A percentile compares a stretch with the other conserved stretches of the same genome.
Conservation (phyloP, 2,113 vertebrate genomes). For the Crypturellus undulatus region DNA sequence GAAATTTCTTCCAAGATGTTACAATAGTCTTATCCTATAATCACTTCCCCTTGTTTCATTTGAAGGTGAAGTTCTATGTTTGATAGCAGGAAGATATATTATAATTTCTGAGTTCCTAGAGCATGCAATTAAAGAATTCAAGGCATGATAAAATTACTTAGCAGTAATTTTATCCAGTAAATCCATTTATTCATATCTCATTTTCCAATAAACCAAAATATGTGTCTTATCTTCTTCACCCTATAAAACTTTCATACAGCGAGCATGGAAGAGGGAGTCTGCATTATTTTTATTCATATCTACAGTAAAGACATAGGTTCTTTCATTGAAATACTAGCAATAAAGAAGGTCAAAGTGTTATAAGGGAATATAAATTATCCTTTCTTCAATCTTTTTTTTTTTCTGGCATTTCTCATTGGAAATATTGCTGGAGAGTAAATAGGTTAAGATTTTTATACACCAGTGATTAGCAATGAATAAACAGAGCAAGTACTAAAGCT, state of each 20-base stretch:
- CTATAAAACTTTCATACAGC: neutral
- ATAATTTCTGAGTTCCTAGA: neutral
- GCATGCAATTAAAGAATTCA: constrained; percentile 36
- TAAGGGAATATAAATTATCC: constrained; percentile 4
- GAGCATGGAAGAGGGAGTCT: constrained; percentile 1
- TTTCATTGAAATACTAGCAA: constrained; percentile 40
- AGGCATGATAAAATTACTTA: constrained; percentile 3
- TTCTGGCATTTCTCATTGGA: constrained; percentile 23
- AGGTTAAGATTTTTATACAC: constrained; percentile 55
- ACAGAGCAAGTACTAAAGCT: constrained; percentile 91
- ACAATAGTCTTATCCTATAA: neutral
- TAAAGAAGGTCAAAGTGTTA: constrained; percentile 28
- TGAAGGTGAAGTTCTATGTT: neutral
- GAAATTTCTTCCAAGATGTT: constrained; percentile 5
- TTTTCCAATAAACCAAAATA: constrained; percentile 27
- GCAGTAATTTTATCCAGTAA: neutral
- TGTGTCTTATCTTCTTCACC: neutral
- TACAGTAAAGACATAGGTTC: neutral
- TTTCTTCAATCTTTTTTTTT: neutral
- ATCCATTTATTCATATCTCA: neutral
- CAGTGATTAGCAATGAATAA: constrained; percentile 82
- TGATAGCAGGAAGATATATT: constrained; percentile 18
- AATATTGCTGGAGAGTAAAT: constrained; percentile 56
- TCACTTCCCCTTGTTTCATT: constrained; percentile 6
- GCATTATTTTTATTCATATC: neutral